Conservation (phyloP, 2,888 invertebrate genomes). For the Drosophila meridiana region DNA sequence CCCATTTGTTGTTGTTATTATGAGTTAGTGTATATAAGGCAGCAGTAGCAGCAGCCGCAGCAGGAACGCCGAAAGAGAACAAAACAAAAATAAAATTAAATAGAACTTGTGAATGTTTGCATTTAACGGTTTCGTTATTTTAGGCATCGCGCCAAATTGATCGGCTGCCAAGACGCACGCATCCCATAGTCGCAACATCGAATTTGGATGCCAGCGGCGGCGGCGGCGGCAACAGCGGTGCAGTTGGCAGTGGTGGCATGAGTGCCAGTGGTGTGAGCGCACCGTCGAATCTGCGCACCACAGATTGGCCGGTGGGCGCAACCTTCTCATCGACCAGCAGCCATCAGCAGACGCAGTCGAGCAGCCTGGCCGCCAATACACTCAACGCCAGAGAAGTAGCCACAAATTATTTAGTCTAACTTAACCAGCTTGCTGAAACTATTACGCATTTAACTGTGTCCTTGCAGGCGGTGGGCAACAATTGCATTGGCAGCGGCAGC, state of each 20-base stretch:
- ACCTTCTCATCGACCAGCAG: constrained; percentile 79
- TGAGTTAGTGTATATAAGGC: constrained; percentile 19
- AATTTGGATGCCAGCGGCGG: constrained; percentile 86
- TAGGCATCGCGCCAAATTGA: constrained; percentile 95
- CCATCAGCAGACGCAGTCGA: constrained; percentile 84
- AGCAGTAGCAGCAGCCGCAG: not conserved
- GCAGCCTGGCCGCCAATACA: constrained; percentile 81
- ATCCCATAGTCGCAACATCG: constrained; percentile 88
- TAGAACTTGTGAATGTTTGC: constrained; percentile 13
- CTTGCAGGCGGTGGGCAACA: constrained; percentile 70
- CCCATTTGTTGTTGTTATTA: constrained; percentile 21
- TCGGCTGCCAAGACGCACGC: constrained; percentile 93
- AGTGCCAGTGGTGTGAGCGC: constrained; percentile 68
- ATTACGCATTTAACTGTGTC: constrained; percentile 13
- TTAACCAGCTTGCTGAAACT: not conserved
- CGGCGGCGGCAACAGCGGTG: constrained; percentile 65
- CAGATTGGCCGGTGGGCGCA: constrained; percentile 83
- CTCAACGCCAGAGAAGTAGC: constrained; percentile 84
- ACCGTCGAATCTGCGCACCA: constrained; percentile 77
- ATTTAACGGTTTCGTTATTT: constrained; percentile 58
- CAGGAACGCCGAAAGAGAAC: not conserved
- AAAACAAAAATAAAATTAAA: constrained; percentile 1
- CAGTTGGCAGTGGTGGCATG: constrained; percentile 66
- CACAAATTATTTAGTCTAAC: not conserved
- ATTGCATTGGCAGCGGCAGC: constrained; percentile 67